Evolutionary conservation across 2,888 invertebrate species (phyloP), one percentile per base, ranked within the genome.

Genomic region (Caradrina clavipalpis): DNA sequence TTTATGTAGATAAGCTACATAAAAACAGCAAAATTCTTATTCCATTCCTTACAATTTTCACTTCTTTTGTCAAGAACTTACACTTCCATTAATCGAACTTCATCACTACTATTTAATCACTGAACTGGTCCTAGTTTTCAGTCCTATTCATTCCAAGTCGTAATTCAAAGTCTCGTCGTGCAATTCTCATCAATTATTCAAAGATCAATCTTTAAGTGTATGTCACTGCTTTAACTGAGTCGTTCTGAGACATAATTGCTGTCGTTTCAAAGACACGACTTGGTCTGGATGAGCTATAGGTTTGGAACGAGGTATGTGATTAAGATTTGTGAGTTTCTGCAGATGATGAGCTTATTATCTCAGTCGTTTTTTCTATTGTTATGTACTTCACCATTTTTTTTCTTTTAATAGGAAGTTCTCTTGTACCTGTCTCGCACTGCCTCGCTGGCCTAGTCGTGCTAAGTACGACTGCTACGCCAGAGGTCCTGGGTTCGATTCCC

Each of bases 171-270:
- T 77, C 70, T 72, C 73, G 31, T 61, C 76, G 64, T 68, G 69
- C 77, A 66, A 68, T 75, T 65, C 72, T 76, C 76, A 82, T 92
- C 84, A 89, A 90, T 91, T 88, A 92, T 92, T 90, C 89, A 90
- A 69, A 80, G 71, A 82, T 81, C 83, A 87, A 88, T 86, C 86
- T 88, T 88, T 89, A 88, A 89, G 88, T 77, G 63, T 66, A 86
- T 85, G 88, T 78, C 73, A 83, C 81, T 81, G 82, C 87, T 87
- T 87, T 88, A 88, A 83, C 82, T 62, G 65, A 81, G 88, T 89
- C 84, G 86, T 92, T 89, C 88, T 75, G 82, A 70, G 72, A 86
- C 85, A 70, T 80, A 77, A 80, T 76, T 80, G 80, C 70, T 69
- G 54, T 76, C 80, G 35, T 80, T 77, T 76, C 21, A 80, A 77